Evolutionary conservation across 2,113 vertebrate genomes (phyloP).

Genomic region (Mus musculus): DNA sequence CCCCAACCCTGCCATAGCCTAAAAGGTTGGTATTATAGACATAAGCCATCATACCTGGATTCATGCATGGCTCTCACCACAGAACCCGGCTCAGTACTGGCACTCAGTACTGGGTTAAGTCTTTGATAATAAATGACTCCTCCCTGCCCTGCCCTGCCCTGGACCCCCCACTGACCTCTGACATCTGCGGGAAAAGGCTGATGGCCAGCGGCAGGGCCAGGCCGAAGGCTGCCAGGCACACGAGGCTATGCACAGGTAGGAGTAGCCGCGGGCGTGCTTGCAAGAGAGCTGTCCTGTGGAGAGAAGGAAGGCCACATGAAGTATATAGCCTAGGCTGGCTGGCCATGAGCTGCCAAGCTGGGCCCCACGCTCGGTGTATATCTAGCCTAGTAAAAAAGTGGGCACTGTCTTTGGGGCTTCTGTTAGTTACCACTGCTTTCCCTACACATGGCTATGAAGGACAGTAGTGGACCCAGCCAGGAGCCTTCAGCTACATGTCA

Average conservation of each 20-base stretch:
- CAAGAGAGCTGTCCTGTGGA: constrained; percentile 90
- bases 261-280: constrained; percentile 88
- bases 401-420: neutral
- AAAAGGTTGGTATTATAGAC: neutral
- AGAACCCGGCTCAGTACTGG: neutral
- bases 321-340: fast-evolving
- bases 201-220: constrained; percentile 96
- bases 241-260: constrained; percentile 94
- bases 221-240: constrained; percentile 94
- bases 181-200: constrained; percentile 98
- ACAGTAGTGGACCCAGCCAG: neutral
- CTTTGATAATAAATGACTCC: neutral
- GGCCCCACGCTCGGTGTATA: neutral
- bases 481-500: neutral
- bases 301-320: neutral
- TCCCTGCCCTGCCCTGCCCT: neutral
- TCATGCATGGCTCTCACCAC: neutral
- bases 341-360: neutral
- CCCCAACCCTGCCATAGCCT: neutral
- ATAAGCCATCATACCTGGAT: neutral
- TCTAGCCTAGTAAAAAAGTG: neutral
- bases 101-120: neutral
- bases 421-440: fast-evolving
- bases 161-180: constrained; percentile 89
- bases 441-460: neutral